Evolutionary conservation across 2,888 invertebrate genomes (phyloP).

Genomic region (Eupithecia centaureata): DNA sequence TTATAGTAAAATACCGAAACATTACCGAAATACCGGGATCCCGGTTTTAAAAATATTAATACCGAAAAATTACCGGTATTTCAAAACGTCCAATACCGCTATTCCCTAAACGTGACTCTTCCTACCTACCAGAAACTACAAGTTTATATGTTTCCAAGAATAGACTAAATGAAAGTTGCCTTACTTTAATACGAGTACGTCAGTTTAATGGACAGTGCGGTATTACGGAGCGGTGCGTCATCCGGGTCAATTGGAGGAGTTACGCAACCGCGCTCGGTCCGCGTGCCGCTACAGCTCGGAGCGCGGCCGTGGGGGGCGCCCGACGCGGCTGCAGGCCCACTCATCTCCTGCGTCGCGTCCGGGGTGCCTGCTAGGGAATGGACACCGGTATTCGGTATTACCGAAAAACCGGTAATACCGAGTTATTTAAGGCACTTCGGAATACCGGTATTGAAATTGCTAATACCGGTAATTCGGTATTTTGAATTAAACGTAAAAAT

Average conservation of each 20-base stretch:
- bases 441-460: too few relatives aligned
- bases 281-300: constrained; percentile 21
- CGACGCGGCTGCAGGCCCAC: constrained; percentile 21
- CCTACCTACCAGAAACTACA: neutral
- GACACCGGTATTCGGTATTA: too few relatives aligned
- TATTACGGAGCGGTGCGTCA: constrained; percentile 52
- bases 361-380: constrained; percentile 15
- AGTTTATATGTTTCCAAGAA: neutral
- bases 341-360: constrained; percentile 34
- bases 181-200: neutral
- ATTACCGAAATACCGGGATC: too few relatives aligned
- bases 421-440: too few relatives aligned
- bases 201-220: constrained; percentile 18
- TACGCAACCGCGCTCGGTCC: constrained; percentile 56
- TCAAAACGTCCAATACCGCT: too few relatives aligned
- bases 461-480: too few relatives aligned
- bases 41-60: too few relatives aligned
- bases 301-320: constrained; percentile 28
- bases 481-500: too few relatives aligned
- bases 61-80: too few relatives aligned
- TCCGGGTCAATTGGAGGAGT: constrained; percentile 67
- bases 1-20: too few relatives aligned
- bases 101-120: too few relatives aligned
- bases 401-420: too few relatives aligned
- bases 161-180: neutral